Base-by-base conservation (phyloP, 2,113 vertebrate genomes). In the Coreoperca whiteheadi region DNA sequence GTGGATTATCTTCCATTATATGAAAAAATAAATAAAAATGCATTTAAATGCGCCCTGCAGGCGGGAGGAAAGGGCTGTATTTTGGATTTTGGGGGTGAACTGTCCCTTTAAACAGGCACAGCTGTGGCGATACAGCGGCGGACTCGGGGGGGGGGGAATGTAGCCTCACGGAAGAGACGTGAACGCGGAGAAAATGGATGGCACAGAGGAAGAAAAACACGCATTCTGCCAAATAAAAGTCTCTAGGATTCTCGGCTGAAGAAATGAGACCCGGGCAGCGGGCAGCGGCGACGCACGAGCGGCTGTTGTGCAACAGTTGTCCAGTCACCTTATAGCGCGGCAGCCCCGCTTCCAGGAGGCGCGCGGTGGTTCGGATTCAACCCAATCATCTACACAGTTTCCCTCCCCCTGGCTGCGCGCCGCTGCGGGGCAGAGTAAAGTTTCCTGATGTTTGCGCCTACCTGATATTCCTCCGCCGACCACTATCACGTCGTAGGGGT, bases 401-500 rank as follows among this genome's bases (percentile, higher is more conserved):
- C 18, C 21, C 56, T 59, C 54, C 43, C 23, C 34, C 23, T 18
- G 9, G 8, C 9, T 0, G 14, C 23, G 32, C 23, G 8, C 37
- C 48, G n/a, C 12, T 1, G 23, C 32, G 3, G 20, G 48, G 20
- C 20, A 14, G 14, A 20, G 28, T 18, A 5, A 77, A 82, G 51
- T 80, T 81, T 59, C 4, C 18, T 30, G 0, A 10, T 7, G 57
- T 59, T n/a, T 1, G 63, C 30, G 93, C 96, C 91, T 81, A 98
- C 98, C 98, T 96, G 98, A 99, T 87, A 99, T 97, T 73, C 98
- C 97, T 79, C 95, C 97, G 73, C 97, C 98, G 84, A 98, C 92
- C 86, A 99, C 97, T 18, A 99, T 85, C 77, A 97, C 97, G 10
- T 99, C 97, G 93, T 90, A 97, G 72, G 93, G 95, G 96, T 92